Evolutionary conservation across 2,113 vertebrate species (phyloP).

Genomic region (Garra rufa): DNA sequence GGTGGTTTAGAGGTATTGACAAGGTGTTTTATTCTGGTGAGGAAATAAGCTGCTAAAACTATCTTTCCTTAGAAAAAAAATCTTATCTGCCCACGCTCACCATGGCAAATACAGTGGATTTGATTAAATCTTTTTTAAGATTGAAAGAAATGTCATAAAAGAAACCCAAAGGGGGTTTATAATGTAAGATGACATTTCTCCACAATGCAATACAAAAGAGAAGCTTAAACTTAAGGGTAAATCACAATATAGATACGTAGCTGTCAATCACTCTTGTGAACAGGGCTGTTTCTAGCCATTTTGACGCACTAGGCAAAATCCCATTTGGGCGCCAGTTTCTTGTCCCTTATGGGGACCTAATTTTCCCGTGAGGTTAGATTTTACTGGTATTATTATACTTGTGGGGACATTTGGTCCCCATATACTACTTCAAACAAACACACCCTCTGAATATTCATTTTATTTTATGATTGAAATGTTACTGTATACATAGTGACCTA

Average conservation of each 20-base stretch:
- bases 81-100: background rate
- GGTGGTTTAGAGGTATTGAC: background rate
- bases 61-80: background rate
- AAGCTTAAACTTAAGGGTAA: too few relatives aligned
- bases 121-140: conserved; percentile 12
- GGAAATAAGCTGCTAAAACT: background rate
- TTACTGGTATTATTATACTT: too few relatives aligned
- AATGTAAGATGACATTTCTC: background rate
- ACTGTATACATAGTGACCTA: too few relatives aligned
- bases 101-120: background rate
- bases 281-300: background rate
- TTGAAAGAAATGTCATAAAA: conserved; percentile 5
- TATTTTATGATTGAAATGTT: too few relatives aligned
- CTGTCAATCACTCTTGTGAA: too few relatives aligned
- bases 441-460: too few relatives aligned
- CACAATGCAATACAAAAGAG: background rate
- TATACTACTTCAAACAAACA: too few relatives aligned
- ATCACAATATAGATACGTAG: too few relatives aligned
- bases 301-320: background rate
- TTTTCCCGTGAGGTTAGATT: too few relatives aligned
- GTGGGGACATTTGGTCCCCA: too few relatives aligned
- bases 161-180: background rate
- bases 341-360: too few relatives aligned
- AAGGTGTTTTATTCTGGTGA: background rate
- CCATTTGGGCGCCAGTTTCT: too few relatives aligned